Evolutionary conservation across 2,888 invertebrate species (phyloP).

Genomic region (Parnassius apollo): DNA sequence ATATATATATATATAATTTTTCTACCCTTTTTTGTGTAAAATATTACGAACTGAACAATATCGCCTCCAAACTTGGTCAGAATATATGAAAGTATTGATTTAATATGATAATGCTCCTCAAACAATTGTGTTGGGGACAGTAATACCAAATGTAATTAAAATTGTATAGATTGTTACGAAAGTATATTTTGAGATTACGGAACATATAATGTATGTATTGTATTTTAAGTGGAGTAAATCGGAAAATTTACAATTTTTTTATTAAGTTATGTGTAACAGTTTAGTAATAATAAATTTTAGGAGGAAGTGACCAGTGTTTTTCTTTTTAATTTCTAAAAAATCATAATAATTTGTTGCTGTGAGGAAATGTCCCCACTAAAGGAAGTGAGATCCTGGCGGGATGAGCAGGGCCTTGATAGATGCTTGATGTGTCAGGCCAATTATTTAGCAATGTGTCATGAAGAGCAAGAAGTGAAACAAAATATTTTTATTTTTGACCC

Average conservation of each 20-base stretch:
- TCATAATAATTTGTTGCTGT: not conserved
- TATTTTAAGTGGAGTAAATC: constrained; percentile 38
- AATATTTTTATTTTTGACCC: too few species aligned
- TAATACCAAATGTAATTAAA: constrained; percentile 57
- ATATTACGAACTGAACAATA: not conserved
- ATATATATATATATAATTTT: too few species aligned
- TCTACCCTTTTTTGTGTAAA: too few species aligned
- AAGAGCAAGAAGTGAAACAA: too few species aligned
- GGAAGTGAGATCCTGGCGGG: too few species aligned
- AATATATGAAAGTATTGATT: constrained; percentile 29
- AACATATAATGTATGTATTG: constrained; percentile 51
- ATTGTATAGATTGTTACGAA: constrained; percentile 55
- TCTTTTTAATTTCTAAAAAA: constrained; percentile 22
- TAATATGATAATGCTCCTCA: constrained; percentile 26
- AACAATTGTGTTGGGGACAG: constrained; percentile 34
- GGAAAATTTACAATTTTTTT: constrained; percentile 51
- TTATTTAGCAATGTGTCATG: too few species aligned
- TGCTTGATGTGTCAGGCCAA: too few species aligned
- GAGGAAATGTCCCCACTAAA: too few species aligned
- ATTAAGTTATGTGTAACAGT: constrained; percentile 67
- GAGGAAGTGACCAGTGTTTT: constrained; percentile 44
- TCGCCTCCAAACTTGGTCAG: constrained; percentile 18
- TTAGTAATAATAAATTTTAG: constrained; percentile 70
- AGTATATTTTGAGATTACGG: constrained; percentile 71
- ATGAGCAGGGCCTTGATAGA: too few species aligned